Base-by-base conservation (phyloP, 2,888 invertebrate genomes). In the Mythimna impura region DNA sequence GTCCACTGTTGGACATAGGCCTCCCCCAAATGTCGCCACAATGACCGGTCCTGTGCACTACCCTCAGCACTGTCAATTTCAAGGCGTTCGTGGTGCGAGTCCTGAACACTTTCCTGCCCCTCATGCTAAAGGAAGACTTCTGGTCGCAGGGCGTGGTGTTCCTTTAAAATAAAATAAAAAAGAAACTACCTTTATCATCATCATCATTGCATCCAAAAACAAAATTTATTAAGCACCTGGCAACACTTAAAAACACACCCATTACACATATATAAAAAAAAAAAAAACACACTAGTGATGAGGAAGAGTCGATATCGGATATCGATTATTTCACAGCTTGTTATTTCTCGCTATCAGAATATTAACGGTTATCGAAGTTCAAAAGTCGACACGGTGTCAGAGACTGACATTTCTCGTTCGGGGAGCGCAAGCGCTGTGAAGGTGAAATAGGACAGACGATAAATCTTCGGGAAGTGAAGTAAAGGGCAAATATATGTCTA, bases 381-480 rank as follows among this genome's bases (percentile, higher is more conserved):
- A 88, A 86, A 86, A 83, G 90, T 90, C 89, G 84, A 80, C 70
- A 73, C 78, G 82, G 75, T 86, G 89, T 86, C 88, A 87, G 78
- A 77, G 78, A 75, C 76, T 76, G 80, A 74, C 80, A 80, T 75
- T 83, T 86, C 78, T 81, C 76, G 84, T 82, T 82, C 83, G 66
- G 68, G 66, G 30, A 79, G 77, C 86, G 86, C 84, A 85, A 84
- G 80, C 81, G 80, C 71, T 78, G 64, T 91, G 92, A 92, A 94
- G 94, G 94, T 93, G 91, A 93, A 85, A 86, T 84, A 89, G 93
- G 93, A 93, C 94, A 75, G 69, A 72, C 70, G 89, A 89, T 89
- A 85, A 74, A 84, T 55, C 66, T 73, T 76, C 82, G 82, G n/a
- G 86, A 90, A 90, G 91, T 88, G 87, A 92, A 89, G 89, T 92